Evolutionary conservation across 2,113 vertebrate species (phyloP).

Genomic region (Tragulus kanchil): DNA sequence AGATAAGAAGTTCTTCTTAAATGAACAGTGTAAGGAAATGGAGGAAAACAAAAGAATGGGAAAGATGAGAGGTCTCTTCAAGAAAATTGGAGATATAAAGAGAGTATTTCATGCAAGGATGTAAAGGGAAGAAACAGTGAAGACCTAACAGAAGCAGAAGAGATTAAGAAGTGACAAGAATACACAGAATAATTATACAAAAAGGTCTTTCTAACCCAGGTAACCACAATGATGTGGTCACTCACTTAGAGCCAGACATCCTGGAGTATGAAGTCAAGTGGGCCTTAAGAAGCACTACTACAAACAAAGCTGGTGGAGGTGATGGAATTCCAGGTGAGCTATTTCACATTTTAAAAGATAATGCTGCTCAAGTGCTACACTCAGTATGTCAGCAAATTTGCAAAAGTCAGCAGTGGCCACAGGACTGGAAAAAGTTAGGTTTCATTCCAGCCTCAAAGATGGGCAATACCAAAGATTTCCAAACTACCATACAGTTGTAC

Average conservation of each 20-base stretch:
- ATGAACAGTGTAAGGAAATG: not conserved
- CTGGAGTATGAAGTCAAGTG: too few species aligned
- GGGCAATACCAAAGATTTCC: not conserved
- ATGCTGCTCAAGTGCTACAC: not conserved
- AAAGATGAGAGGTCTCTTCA: not conserved
- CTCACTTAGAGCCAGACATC: too few species aligned
- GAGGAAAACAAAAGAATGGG: not conserved
- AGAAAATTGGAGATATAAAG: not conserved
- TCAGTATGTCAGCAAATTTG: not conserved
- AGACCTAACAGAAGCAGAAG: not conserved
- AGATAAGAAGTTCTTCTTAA: not conserved
- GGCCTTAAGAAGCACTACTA: too few species aligned
- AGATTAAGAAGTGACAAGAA: not conserved
- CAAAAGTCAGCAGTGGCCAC: not conserved
- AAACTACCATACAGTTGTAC: not conserved
- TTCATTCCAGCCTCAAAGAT: not conserved
- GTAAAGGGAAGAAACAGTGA: not conserved
- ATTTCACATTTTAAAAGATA: not conserved
- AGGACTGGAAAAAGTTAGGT: not conserved
- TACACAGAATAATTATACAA: not conserved
- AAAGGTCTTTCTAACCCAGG: not conserved
- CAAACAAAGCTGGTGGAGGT: too few species aligned
- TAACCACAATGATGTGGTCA: not conserved
- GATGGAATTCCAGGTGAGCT: too few species aligned
- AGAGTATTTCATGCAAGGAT: not conserved